These are phyloP conservation scores for Lycopodina hypogea DNA, from an alignment of 37 sponge, comb jelly and placozoan species.

Conservation along the genomic window DNA sequence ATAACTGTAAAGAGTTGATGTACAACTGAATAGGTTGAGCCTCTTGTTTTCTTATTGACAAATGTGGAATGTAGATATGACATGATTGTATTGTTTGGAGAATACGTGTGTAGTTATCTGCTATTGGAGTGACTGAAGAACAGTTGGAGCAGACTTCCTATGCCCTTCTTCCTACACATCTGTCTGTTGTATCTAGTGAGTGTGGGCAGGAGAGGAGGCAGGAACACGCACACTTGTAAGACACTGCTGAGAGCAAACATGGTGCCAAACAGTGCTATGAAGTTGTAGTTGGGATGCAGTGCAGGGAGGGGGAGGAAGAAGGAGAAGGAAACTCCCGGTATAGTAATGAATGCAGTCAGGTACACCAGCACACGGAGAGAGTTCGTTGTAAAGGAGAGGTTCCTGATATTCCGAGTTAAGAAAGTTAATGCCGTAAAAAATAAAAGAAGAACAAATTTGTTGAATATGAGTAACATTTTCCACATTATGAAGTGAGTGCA, in stretches of 20 bases:
- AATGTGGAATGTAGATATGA: too few relatives aligned
- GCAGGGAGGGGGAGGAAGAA: not conserved
- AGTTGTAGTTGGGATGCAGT: not conserved
- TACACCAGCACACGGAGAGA: not conserved
- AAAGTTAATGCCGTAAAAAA: not conserved
- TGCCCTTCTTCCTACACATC: too few relatives aligned
- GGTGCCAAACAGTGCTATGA: not conserved
- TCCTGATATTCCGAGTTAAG: not conserved
- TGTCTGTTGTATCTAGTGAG: not conserved
- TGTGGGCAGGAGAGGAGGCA: constrained; percentile 12
- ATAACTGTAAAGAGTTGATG: too few relatives aligned
- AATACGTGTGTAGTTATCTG: too few relatives aligned
- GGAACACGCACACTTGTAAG: not conserved
- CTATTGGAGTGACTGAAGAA: too few relatives aligned
- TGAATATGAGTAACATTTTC: not conserved
- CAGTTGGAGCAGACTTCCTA: too few relatives aligned
- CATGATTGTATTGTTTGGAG: too few relatives aligned
- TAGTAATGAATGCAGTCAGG: not conserved
- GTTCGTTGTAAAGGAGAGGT: not conserved
- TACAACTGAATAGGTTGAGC: too few relatives aligned
- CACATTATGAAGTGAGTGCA: not conserved
- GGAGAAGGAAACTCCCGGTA: not conserved
- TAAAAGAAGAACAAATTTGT: not conserved
- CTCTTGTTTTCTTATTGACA: too few relatives aligned
- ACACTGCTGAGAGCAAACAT: not conserved